phyloP scores from a whole-genome alignment of 2,888 invertebrate species.

The Andrena marginata region DNA sequence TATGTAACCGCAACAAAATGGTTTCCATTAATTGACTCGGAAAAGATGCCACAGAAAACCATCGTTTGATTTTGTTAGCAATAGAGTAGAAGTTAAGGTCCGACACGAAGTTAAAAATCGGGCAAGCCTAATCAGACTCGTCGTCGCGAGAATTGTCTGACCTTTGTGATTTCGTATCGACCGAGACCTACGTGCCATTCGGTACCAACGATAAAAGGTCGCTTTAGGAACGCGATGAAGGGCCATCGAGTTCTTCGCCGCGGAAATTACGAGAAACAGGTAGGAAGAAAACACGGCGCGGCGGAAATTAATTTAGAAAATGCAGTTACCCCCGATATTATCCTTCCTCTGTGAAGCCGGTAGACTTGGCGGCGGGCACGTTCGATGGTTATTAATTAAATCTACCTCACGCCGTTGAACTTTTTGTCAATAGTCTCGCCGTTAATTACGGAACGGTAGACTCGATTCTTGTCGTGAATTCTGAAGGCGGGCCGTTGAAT shows the following conservation, averaged over 20 bases:
- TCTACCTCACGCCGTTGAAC: conserved; percentile 29
- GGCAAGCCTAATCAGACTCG: not conserved
- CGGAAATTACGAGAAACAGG: conserved; percentile 34
- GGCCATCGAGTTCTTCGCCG: conserved; percentile 45
- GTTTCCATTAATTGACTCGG: no score
- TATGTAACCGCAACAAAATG: not conserved
- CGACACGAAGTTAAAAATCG: not conserved
- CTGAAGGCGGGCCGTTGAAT: not conserved
- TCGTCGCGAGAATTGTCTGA: conserved; percentile 35
- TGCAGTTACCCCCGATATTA: conserved; percentile 27
- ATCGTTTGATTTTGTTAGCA: not conserved
- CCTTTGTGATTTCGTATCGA: conserved; percentile 66
- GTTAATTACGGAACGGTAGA: conserved; percentile 34
- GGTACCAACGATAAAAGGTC: conserved; percentile 49
- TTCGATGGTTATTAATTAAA: conserved; percentile 57
- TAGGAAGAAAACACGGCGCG: conserved; percentile 21
- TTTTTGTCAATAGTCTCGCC: conserved; percentile 41
- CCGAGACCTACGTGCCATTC: conserved; percentile 54
- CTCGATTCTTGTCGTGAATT: conserved; percentile 5
- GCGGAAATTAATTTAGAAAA: conserved; percentile 55
- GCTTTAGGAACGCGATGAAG: conserved; percentile 36
- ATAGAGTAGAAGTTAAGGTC: not conserved
- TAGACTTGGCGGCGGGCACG: conserved; percentile 8
- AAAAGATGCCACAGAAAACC: no score
- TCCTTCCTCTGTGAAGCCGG: conserved; percentile 3